These are phyloP conservation scores for Drosophila pallidifrons DNA, from an alignment of 1,140 invertebrate species.

Conservation along the genomic window DNA sequence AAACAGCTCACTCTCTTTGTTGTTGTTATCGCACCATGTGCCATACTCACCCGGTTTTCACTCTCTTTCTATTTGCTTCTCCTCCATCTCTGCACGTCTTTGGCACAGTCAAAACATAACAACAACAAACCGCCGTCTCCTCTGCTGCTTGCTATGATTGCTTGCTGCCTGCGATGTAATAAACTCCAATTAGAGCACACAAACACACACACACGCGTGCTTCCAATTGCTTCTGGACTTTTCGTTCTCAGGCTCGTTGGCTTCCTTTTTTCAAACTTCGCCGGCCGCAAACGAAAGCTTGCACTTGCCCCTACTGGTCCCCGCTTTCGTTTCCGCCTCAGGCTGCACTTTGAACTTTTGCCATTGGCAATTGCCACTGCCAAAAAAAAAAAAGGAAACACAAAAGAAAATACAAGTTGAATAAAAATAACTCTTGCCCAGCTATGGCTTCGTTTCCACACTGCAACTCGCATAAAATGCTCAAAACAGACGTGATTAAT, in stretches of 20 bases:
- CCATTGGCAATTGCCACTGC: conserved; percentile 27
- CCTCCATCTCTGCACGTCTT: neutral
- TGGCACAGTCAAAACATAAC: conserved; percentile 9
- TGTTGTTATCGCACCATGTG: conserved; percentile 50
- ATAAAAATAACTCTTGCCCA: conserved; percentile 11
- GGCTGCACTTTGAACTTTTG: conserved; percentile 62
- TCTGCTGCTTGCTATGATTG: conserved; percentile 2
- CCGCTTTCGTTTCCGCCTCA: conserved; percentile 51
- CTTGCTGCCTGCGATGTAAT: conserved; percentile 23
- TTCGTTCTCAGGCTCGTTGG: conserved; percentile 3
- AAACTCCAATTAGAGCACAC: conserved; percentile 38
- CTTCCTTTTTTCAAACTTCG: neutral
- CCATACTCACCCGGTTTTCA: conserved; percentile 62
- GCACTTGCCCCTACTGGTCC: conserved; percentile 11
- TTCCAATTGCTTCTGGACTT: conserved; percentile 8
- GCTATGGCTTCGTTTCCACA: conserved; percentile 21
- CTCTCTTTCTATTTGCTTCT: neutral
- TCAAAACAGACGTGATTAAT: no score
- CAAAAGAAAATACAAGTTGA: neutral
- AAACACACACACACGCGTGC: no score
- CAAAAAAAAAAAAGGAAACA: conserved; percentile 13
- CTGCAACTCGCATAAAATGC: no score
- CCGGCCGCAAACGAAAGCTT: neutral
- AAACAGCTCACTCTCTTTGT: conserved; percentile 16
- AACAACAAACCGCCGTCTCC: conserved; percentile 26